Conservation (phyloP, 2,888 invertebrate genomes). For the Escarpia spicata region DNA sequence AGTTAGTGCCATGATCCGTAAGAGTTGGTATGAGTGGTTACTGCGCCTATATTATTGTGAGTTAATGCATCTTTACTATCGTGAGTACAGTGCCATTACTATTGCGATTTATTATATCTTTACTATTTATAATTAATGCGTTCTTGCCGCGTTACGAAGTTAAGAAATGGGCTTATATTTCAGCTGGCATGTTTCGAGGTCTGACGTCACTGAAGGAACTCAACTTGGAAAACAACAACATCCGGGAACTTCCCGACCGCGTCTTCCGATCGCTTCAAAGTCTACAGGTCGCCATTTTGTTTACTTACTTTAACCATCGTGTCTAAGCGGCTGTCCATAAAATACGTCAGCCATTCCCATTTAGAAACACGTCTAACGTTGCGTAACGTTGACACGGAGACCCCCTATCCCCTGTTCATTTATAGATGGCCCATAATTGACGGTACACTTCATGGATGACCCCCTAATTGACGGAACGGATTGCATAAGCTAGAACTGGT, state of each 20-base stretch:
- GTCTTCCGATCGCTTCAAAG: constrained; percentile 32
- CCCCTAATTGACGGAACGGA: too few species aligned
- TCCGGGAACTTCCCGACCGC: constrained; percentile 34
- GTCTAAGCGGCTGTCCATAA: not conserved
- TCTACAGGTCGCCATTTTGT: constrained; percentile 26
- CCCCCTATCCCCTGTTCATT: too few species aligned
- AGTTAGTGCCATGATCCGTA: too few species aligned
- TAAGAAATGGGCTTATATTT: not conserved
- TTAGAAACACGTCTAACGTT: too few species aligned
- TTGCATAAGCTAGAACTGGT: too few species aligned
- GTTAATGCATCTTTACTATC: not conserved
- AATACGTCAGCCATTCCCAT: too few species aligned
- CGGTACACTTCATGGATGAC: too few species aligned
- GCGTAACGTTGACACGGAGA: too few species aligned
- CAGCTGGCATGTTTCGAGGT: constrained; percentile 39
- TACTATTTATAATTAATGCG: not conserved
- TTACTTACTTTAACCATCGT: not conserved
- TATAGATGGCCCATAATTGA: too few species aligned
- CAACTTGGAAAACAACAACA: constrained; percentile 36
- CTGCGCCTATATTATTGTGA: not conserved
- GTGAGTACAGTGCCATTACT: not conserved
- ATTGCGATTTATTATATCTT: not conserved
- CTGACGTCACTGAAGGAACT: constrained; percentile 34
- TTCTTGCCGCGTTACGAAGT: too few species aligned
- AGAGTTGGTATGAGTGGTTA: not conserved